phyloP scores from a whole-genome alignment of 1,140 invertebrate species.

The Sycophaga agraensis region DNA sequence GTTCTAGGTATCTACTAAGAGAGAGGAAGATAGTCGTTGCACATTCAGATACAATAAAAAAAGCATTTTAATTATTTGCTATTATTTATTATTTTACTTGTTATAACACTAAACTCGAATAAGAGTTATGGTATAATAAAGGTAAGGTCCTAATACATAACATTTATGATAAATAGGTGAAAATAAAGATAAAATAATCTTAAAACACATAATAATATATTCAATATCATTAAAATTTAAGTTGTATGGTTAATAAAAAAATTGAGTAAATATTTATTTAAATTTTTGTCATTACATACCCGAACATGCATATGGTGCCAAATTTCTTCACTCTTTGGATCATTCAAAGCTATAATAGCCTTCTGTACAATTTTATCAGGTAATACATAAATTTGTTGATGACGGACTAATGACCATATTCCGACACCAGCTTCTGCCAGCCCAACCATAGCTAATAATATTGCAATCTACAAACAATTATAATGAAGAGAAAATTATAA shows the following conservation, averaged over 20 bases:
- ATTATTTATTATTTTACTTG: too few relatives aligned
- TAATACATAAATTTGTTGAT: conserved; percentile 56
- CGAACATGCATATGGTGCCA: conserved; percentile 38
- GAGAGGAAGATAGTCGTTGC: too few relatives aligned
- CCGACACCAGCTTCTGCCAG: conserved; percentile 55
- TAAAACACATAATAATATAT: too few relatives aligned
- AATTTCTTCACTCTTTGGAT: conserved; percentile 30
- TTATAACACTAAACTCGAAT: too few relatives aligned
- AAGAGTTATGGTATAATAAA: too few relatives aligned
- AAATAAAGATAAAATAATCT: not conserved
- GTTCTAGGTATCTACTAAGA: too few relatives aligned
- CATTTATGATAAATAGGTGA: not conserved
- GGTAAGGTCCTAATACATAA: not conserved
- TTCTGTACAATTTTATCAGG: conserved; percentile 49
- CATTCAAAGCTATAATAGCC: conserved; percentile 45
- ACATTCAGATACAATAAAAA: too few relatives aligned
- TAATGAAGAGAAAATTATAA: not conserved
- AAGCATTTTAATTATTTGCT: too few relatives aligned
- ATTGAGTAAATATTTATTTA: too few relatives aligned
- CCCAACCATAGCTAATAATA: conserved; percentile 52
- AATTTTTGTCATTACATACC: conserved; percentile 33
- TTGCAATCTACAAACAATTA: conserved; percentile 52
- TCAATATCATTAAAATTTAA: too few relatives aligned
- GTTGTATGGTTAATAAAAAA: too few relatives aligned
- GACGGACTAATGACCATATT: conserved; percentile 60